A percentile compares a stretch with the other conserved stretches of the same genome.
Conservation (phyloP, 2,888 invertebrate species). For the Noctua fimbriata region DNA sequence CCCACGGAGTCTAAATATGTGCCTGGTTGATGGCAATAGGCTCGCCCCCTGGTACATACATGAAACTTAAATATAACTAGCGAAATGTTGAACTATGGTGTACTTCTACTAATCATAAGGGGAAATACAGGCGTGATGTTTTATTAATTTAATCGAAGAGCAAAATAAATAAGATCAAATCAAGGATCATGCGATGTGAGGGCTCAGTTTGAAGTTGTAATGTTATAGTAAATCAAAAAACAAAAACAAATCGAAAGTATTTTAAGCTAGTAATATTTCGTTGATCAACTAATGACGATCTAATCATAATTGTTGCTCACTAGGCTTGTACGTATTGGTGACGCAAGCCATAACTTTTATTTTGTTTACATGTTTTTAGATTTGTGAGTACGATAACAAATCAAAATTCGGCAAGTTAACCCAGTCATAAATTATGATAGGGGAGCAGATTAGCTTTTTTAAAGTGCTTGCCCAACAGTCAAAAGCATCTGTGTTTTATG, state of each 20-base stretch:
- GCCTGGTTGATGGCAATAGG: too few relatives aligned
- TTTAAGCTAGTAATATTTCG: not conserved
- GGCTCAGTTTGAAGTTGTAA: conserved; percentile 14
- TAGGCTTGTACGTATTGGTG: not conserved
- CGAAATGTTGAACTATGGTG: not conserved
- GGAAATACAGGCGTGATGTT: not conserved
- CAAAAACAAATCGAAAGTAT: not conserved
- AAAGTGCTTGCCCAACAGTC: not conserved
- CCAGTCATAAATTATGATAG: not conserved
- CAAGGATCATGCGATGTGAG: not conserved
- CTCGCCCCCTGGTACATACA: too few relatives aligned
- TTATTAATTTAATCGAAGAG: not conserved
- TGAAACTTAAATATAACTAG: not conserved
- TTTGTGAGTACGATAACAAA: not conserved
- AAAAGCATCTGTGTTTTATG: not conserved
- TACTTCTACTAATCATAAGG: too few relatives aligned
- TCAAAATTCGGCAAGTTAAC: not conserved
- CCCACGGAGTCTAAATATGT: too few relatives aligned
- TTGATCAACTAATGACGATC: not conserved
- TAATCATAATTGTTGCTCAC: conserved; percentile 22
- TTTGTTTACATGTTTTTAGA: not conserved
- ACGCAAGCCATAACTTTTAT: not conserved
- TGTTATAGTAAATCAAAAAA: conserved; percentile 10
- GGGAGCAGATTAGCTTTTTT: not conserved
- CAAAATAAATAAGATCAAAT: not conserved